Percentiles rank a stretch among this genome's conserved stretches.
These are phyloP conservation scores for Andrena dorsata DNA, from an alignment of 2,888 invertebrate genomes.

Conservation along the genomic window DNA sequence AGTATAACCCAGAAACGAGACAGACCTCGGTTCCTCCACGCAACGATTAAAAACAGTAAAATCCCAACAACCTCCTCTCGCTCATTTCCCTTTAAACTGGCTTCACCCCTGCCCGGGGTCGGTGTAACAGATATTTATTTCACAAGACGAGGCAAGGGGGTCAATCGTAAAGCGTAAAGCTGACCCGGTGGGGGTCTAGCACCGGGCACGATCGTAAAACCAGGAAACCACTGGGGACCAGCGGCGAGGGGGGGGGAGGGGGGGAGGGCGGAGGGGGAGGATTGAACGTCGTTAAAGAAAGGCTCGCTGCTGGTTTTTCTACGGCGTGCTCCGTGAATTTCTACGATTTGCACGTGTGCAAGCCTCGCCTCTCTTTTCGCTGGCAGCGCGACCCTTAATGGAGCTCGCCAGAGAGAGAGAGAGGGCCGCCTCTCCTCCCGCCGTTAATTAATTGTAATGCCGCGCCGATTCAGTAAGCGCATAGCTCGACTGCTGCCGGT, in stretches of 20 bases:
- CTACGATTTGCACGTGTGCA: constrained; percentile 37
- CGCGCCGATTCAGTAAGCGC: constrained; percentile 73
- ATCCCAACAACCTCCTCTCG: not conserved
- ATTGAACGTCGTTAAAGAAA: constrained; percentile 41
- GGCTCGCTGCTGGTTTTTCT: constrained; percentile 22
- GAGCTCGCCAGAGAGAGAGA: constrained; percentile 26
- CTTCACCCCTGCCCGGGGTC: not conserved
- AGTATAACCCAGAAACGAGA: constrained; percentile 10
- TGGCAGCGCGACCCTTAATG: constrained; percentile 63
- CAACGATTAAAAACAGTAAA: too few relatives aligned
- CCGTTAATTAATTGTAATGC: constrained; percentile 78
- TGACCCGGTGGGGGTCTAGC: constrained; percentile 25
- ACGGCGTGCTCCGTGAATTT: constrained; percentile 28
- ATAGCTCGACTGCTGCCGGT: constrained; percentile 60
- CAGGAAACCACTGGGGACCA: not conserved
- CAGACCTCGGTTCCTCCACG: too few relatives aligned
- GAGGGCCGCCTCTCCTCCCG: not conserved
- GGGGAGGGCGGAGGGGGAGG: not conserved
- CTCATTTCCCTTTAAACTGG: not conserved
- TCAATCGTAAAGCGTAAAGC: constrained; percentile 38
- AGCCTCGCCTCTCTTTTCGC: constrained; percentile 12
- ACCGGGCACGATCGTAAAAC: constrained; percentile 44
- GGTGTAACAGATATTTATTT: constrained; percentile 42
- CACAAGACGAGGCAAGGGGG: constrained; percentile 25
- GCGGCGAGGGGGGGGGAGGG: not conserved